A percentile compares a stretch with the other conserved stretches of the same genome.
phyloP scores from a whole-genome alignment of 2,888 invertebrate species.

The Acrobeloides nanus region DNA sequence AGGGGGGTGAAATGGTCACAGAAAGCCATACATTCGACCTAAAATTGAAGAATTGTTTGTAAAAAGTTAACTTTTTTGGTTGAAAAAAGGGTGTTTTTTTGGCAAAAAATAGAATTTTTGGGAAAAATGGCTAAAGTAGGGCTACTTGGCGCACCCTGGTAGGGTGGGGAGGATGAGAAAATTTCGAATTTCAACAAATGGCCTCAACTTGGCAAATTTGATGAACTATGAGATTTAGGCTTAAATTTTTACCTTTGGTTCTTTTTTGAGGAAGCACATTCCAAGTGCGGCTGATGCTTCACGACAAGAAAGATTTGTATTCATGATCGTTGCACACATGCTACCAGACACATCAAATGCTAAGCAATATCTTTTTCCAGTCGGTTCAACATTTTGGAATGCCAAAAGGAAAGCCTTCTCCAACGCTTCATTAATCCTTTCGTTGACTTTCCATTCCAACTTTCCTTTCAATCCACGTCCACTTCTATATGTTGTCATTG shows the following conservation, averaged over 20 bases:
- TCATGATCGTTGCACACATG: conserved; percentile 28
- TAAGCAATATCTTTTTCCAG: conserved; percentile 60
- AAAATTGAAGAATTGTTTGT: conserved; percentile 3
- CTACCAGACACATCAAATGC: conserved; percentile 61
- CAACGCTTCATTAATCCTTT: conserved; percentile 20
- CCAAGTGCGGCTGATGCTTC: too few species aligned
- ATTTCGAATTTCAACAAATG: too few species aligned
- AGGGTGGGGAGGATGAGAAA: too few species aligned
- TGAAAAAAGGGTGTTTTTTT: background rate
- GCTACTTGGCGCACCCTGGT: too few species aligned
- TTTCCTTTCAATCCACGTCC: too few species aligned
- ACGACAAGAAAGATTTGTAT: conserved; percentile 32
- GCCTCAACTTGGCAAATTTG: too few species aligned
- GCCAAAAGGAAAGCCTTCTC: conserved; percentile 49
- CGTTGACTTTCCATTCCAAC: background rate
- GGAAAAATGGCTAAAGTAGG: too few species aligned
- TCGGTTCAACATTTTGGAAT: conserved; percentile 58
- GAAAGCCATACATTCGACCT: conserved; percentile 21
- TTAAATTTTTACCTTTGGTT: too few species aligned
- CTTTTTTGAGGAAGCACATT: too few species aligned
- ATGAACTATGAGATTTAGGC: too few species aligned
- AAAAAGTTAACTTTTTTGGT: background rate
- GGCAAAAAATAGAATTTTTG: background rate
- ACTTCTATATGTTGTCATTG: conserved; percentile 52
- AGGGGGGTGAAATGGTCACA: conserved; percentile 14